These are phyloP conservation scores for Erebia palarica DNA, from an alignment of 2,888 invertebrate species.

Conservation along the genomic window DNA sequence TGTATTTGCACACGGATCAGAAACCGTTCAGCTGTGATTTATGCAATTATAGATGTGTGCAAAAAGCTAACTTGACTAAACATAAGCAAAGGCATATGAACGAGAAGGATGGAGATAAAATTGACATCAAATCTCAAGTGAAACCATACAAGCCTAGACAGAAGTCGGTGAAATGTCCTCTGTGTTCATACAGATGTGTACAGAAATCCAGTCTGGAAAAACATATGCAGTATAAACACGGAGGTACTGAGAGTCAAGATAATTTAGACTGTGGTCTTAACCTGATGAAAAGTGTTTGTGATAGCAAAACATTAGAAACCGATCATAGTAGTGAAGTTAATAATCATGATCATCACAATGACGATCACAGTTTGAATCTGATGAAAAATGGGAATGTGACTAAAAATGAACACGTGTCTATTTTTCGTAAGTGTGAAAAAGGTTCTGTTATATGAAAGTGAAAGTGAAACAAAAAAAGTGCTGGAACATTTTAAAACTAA, in stretches of 20 bases:
- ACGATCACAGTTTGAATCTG: slow-evolving; percentile 29
- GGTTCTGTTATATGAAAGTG: slow-evolving; percentile 4
- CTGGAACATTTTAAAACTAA: slow-evolving; percentile 17
- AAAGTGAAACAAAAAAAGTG: background rate
- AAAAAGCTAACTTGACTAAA: slow-evolving; percentile 76
- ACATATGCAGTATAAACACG: slow-evolving; percentile 72
- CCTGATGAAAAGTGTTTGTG: slow-evolving; percentile 36
- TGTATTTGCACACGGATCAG: slow-evolving; percentile 78
- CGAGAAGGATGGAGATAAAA: slow-evolving; percentile 63
- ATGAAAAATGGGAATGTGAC: slow-evolving; percentile 39
- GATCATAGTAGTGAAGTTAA: background rate
- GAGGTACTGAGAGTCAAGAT: slow-evolving; percentile 41
- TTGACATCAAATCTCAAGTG: slow-evolving; percentile 56
- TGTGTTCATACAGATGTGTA: slow-evolving; percentile 71
- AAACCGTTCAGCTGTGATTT: slow-evolving; percentile 77
- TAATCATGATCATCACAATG: background rate
- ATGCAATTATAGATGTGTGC: slow-evolving; percentile 75
- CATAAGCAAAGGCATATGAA: slow-evolving; percentile 75
- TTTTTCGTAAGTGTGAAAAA: slow-evolving; percentile 18
- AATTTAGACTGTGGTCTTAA: slow-evolving; percentile 34
- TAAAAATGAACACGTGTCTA: slow-evolving; percentile 25
- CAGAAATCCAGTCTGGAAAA: slow-evolving; percentile 77
- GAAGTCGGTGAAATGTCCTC: slow-evolving; percentile 70
- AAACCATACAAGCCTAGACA: slow-evolving; percentile 73
- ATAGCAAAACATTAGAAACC: slow-evolving; percentile 29